These are phyloP conservation scores for Pristionchus exspectatus DNA, from an alignment of 2,888 invertebrate species.

Conservation along the genomic window DNA sequence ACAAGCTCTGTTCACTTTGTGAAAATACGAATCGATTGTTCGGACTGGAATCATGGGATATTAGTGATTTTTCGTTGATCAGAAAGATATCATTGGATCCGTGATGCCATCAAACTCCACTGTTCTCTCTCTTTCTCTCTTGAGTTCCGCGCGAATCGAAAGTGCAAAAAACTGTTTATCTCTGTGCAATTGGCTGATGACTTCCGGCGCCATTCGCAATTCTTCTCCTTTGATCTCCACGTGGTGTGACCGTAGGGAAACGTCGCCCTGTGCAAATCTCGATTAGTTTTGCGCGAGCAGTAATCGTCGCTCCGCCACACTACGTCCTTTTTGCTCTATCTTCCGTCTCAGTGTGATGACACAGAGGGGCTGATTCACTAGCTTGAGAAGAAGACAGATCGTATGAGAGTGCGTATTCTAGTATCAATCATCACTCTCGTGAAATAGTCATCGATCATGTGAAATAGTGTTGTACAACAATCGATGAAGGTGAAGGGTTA, in stretches of 20 bases:
- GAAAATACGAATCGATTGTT: too few species aligned
- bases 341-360: slow-evolving; percentile 8
- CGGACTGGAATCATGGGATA: too few species aligned
- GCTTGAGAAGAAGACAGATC: not conserved
- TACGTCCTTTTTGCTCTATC: slow-evolving; percentile 6
- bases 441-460: too few species aligned
- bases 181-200: not conserved
- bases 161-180: slow-evolving; percentile 24
- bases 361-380: not conserved
- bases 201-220: not conserved
- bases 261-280: not conserved
- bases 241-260: not conserved
- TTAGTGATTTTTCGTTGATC: too few species aligned
- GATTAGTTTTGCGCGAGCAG: not conserved
- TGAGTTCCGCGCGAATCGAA: not conserved
- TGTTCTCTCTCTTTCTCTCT: not conserved
- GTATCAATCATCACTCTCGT: not conserved
- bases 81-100: too few species aligned
- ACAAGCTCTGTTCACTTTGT: too few species aligned
- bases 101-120: not conserved
- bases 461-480: too few species aligned
- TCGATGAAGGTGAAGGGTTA: too few species aligned
- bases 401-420: not conserved
- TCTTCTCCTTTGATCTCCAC: slow-evolving; percentile 13
- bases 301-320: slow-evolving; percentile 14